Base-by-base conservation (phyloP, 2,113 vertebrate genomes). In the Nanger granti region DNA sequence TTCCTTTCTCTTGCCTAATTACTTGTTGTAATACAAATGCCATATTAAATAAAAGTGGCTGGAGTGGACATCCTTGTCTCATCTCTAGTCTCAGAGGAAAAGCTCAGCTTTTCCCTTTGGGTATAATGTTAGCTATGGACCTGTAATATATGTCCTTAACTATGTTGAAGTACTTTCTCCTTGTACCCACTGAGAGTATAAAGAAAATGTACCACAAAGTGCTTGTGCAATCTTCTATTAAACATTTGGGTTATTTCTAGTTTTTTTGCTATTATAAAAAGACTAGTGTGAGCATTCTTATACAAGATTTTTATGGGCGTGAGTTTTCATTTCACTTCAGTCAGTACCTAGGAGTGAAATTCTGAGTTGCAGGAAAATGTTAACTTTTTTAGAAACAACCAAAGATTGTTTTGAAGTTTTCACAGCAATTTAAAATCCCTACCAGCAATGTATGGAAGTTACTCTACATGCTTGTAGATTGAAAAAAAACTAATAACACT, bases 271-370 rank as follows among this genome's bases (percentile, higher is more conserved):
- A 29, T 84, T 44, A 64, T 1, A 86, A 73, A 62, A 80, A 87
- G n/a, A 1, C 47, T 31, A 34, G 14, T 89, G n/a, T 69, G 37
- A 95, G 80, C 29, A 76, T 84, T 93, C 47, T 52, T 84, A 26
- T 54, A 28, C 7, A 88, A 64, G 28, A 3, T 80, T 69, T 97
- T 86, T 89, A 88, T 54, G 14, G 29, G 54, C 24, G 4, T 59
- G 80, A 49, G 24, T 96, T 94, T 94, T 96, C 64, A 83, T 95
- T 93, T 88, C 49, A 84, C 62, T 76, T 87, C 41, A 20, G 31
- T 66, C 10, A 28, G 52, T 92, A 90, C 4, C 26, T 84, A 29
- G 34, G 37, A 92, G 29, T 69, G 9, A 73, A 95, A 79, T 97
- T 76, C 59, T 14, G 55, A 87, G 37, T 92, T 73, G 62, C 34